Percentiles rank a stretch among this genome's conserved stretches.
phyloP scores from a whole-genome alignment of 1,140 invertebrate genomes.

The Drosophila lacertosa region DNA sequence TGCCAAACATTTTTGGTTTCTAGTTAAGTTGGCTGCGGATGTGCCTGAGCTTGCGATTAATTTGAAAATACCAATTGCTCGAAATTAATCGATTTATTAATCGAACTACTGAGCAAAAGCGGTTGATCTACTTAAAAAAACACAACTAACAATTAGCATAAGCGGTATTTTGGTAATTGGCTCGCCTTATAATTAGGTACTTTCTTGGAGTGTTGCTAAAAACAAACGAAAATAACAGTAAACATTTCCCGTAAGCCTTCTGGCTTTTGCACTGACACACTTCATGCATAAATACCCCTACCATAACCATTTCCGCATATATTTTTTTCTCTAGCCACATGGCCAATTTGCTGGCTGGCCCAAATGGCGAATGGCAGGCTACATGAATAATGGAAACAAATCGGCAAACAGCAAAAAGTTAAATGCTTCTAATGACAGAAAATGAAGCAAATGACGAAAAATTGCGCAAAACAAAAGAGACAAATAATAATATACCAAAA shows the following conservation, averaged over 20 bases:
- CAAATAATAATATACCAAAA: slow-evolving; percentile 77
- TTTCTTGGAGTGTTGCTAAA: background rate
- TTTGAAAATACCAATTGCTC: background rate
- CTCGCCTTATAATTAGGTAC: no score
- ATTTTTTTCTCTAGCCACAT: slow-evolving; percentile 8
- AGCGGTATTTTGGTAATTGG: background rate
- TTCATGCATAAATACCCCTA: slow-evolving; percentile 3
- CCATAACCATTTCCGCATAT: background rate
- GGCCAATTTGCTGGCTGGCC: slow-evolving; percentile 34
- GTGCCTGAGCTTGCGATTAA: background rate
- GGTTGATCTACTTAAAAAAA: no score
- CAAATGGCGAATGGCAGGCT: slow-evolving; percentile 48
- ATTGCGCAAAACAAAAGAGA: slow-evolving; percentile 77
- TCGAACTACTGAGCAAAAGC: background rate
- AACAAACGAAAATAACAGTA: slow-evolving; percentile 1
- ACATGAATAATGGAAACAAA: slow-evolving; percentile 73
- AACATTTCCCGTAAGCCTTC: slow-evolving; percentile 2
- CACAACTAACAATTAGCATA: no score
- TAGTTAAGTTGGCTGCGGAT: background rate
- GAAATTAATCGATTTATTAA: background rate
- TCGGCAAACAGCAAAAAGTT: slow-evolving; percentile 78
- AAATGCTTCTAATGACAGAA: slow-evolving; percentile 80
- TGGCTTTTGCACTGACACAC: background rate
- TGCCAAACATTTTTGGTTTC: no score
- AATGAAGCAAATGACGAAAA: slow-evolving; percentile 79